Conservation (phyloP, 2,797 vertebrate genomes). For the Petrocephalus sullivani region DNA sequence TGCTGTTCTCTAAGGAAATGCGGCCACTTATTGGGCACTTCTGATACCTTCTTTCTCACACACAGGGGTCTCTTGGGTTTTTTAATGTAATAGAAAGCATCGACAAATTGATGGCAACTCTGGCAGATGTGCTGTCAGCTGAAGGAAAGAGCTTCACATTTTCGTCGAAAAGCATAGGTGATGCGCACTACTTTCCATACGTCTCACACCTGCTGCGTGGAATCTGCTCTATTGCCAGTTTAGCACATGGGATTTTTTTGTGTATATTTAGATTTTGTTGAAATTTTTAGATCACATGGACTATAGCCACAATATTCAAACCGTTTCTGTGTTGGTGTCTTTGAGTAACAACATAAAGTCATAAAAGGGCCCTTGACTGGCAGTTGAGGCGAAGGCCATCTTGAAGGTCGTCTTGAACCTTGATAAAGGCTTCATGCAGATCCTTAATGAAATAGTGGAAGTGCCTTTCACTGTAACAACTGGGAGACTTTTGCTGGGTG, state of each 20-base stretch:
- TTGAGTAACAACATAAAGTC: neutral
- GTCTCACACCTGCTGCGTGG: neutral
- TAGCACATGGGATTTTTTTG: neutral
- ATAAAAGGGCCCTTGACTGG: neutral
- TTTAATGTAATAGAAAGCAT: conserved; percentile 61
- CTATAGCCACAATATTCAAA: neutral
- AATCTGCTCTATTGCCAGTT: neutral
- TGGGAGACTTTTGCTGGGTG: neutral
- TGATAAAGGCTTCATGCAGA: neutral
- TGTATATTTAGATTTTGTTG: neutral
- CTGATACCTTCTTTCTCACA: neutral
- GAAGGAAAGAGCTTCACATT: conserved; percentile 54
- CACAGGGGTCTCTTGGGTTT: conserved; percentile 53
- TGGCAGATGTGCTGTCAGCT: conserved; percentile 55
- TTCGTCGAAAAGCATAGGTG: conserved; percentile 69
- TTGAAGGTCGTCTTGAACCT: neutral
- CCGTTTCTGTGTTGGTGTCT: neutral
- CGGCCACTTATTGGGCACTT: neutral
- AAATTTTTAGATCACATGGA: neutral
- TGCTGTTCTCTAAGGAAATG: neutral
- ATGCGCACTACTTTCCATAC: neutral
- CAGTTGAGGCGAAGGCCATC: neutral
- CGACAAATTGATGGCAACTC: conserved; percentile 57
- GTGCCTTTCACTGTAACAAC: neutral
- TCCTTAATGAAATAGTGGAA: neutral